These are phyloP conservation scores for Acipenser oxyrinchus DNA, from an alignment of 2,797 vertebrate genomes.

Conservation along the genomic window DNA sequence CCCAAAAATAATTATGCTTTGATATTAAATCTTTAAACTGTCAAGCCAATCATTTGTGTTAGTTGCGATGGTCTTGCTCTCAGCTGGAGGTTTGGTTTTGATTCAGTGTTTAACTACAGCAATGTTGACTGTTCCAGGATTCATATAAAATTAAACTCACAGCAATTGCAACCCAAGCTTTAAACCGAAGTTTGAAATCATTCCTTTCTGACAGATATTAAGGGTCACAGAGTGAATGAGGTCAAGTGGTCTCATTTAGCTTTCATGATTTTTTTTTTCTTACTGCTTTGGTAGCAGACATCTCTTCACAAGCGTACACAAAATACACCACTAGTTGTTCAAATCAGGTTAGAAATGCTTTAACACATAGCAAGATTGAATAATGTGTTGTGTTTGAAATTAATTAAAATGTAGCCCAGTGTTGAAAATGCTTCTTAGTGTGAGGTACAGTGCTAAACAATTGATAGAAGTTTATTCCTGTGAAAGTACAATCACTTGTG, in stretches of 20 bases:
- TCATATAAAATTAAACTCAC: constrained; percentile 38
- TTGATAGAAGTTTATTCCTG: constrained; percentile 63
- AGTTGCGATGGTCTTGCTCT: too few relatives aligned
- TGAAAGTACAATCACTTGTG: constrained; percentile 68
- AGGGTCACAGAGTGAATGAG: constrained; percentile 21
- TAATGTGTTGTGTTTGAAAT: constrained; percentile 56
- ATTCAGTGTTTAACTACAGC: neutral
- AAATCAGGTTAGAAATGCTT: constrained; percentile 3
- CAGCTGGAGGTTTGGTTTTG: too few relatives aligned
- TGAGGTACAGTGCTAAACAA: constrained; percentile 59
- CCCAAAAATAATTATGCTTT: too few relatives aligned
- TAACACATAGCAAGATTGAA: constrained; percentile 30
- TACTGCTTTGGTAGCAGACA: constrained; percentile 35
- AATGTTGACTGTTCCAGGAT: constrained; percentile 38
- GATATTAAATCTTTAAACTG: too few relatives aligned
- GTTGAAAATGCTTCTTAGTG: constrained; percentile 57
- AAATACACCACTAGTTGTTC: constrained; percentile 16
- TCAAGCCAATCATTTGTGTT: too few relatives aligned
- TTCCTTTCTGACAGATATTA: constrained; percentile 22
- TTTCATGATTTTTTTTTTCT: constrained; percentile 37
- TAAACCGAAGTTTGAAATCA: constrained; percentile 36
- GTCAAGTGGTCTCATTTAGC: constrained; percentile 40
- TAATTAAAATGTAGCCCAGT: constrained; percentile 53
- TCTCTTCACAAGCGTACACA: constrained; percentile 36
- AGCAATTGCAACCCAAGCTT: constrained; percentile 25